A percentile compares a stretch with the other conserved stretches of the same genome.
phyloP scores from a whole-genome alignment of 2,113 vertebrate species.

The Heliornis fulica region DNA sequence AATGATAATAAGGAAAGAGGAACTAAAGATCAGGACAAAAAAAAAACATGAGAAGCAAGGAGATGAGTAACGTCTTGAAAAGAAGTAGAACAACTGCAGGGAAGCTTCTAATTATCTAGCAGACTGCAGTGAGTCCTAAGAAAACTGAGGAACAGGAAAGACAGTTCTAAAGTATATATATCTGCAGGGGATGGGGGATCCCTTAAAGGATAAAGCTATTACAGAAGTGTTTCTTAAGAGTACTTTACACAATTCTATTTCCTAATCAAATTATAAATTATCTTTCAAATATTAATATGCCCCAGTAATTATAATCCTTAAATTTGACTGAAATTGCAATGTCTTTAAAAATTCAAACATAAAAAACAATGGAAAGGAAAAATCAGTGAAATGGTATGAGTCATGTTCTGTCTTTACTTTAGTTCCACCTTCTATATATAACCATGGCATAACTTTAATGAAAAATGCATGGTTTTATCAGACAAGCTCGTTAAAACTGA shows the following conservation, averaged over 20 bases:
- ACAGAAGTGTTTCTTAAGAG: background rate
- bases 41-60: background rate
- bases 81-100: background rate
- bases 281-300: conserved; percentile 17
- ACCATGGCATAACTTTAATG: background rate
- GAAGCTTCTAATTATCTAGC: conserved; percentile 43
- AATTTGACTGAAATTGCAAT: background rate
- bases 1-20: background rate
- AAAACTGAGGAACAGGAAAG: conserved; percentile 6
- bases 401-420: background rate
- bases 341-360: conserved; percentile 15
- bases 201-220: background rate
- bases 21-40: background rate
- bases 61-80: background rate
- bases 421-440: background rate
- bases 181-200: background rate
- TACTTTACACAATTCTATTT: conserved; percentile 23
- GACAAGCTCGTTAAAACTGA: conserved; percentile 12
- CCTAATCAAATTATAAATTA: conserved; percentile 36
- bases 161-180: background rate
- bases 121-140: background rate
- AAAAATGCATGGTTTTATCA: conserved; percentile 16
- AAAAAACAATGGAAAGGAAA: background rate
- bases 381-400: conserved; percentile 20
- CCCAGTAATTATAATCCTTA: conserved; percentile 29